Percentiles rank a stretch among this genome's conserved stretches.
These are phyloP conservation scores for Zele albiditarsus DNA, from an alignment of 2,888 invertebrate species.

Conservation along the genomic window DNA sequence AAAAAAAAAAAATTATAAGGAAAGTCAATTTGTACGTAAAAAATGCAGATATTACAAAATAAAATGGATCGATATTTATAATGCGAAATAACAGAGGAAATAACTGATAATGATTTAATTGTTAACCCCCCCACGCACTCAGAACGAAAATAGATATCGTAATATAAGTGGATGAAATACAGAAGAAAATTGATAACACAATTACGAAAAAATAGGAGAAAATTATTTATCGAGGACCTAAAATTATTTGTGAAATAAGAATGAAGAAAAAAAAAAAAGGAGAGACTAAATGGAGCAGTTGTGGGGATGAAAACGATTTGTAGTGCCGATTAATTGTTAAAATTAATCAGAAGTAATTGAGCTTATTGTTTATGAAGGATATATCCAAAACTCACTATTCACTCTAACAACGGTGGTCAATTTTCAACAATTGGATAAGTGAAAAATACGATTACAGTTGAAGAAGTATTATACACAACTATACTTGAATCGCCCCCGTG, in stretches of 20 bases:
- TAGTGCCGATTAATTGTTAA: neutral
- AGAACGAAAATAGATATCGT: slow-evolving; percentile 7
- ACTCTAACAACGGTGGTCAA: neutral
- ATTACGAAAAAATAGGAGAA: neutral
- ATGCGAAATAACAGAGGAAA: slow-evolving; percentile 30
- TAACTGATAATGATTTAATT: slow-evolving; percentile 29
- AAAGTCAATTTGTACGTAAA: slow-evolving; percentile 60
- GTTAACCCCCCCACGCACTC: neutral
- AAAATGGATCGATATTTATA: slow-evolving; percentile 45
- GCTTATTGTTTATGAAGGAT: slow-evolving; percentile 23
- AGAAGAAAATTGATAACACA: neutral
- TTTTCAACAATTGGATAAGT: slow-evolving; percentile 12
- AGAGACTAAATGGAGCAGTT: neutral
- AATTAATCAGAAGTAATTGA: slow-evolving; percentile 19
- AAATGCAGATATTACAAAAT: slow-evolving; percentile 33
- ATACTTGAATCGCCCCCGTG: slow-evolving; percentile 29
- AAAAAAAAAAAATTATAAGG: slow-evolving; percentile 45
- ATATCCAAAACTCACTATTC: neutral
- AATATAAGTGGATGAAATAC: neutral
- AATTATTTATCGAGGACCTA: neutral
- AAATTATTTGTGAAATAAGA: neutral
- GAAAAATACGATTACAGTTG: slow-evolving; percentile 26
- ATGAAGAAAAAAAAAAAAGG: neutral
- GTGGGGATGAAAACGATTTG: neutral
- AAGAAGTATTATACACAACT: slow-evolving; percentile 9